A percentile compares a stretch with the other conserved stretches of the same genome.
Conservation (phyloP, 2,113 vertebrate genomes). For the Gallinago jamesoni region DNA sequence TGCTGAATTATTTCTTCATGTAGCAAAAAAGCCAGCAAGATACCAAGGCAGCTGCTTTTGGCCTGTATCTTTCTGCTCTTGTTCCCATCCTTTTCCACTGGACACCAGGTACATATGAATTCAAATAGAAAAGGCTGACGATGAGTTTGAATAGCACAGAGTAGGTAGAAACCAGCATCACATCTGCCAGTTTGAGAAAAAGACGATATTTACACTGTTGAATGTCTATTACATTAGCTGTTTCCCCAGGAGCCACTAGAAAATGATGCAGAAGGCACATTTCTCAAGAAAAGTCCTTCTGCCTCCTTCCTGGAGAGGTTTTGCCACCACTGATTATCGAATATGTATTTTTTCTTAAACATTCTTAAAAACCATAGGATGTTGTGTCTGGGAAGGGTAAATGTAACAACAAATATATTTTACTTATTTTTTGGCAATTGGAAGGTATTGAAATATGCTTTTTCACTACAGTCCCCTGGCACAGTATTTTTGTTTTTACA, state of each 20-base stretch:
- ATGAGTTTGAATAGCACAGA: background rate
- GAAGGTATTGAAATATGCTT: constrained; percentile 48
- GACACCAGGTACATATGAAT: background rate
- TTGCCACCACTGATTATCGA: background rate
- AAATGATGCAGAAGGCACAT: background rate
- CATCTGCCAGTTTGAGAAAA: background rate
- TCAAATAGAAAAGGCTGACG: background rate
- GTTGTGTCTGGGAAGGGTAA: constrained; percentile 13
- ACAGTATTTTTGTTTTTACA: constrained; percentile 5
- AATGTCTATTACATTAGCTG: background rate
- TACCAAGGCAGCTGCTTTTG: background rate
- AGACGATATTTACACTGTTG: background rate
- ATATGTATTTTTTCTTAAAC: background rate
- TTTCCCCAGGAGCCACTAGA: background rate
- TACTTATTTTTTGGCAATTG: constrained; percentile 18
- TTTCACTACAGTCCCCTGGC: constrained; percentile 56
- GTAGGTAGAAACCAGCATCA: background rate
- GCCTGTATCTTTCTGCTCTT: background rate
- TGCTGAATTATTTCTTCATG: constrained; percentile 39
- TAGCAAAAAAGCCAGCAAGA: background rate
- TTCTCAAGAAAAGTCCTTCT: background rate
- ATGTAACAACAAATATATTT: background rate
- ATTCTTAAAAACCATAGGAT: constrained; percentile 40
- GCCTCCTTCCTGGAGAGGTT: background rate
- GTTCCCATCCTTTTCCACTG: background rate